phyloP scores from a whole-genome alignment of 64 coral and sea anemone genomes.

The Montipora sp. region DNA sequence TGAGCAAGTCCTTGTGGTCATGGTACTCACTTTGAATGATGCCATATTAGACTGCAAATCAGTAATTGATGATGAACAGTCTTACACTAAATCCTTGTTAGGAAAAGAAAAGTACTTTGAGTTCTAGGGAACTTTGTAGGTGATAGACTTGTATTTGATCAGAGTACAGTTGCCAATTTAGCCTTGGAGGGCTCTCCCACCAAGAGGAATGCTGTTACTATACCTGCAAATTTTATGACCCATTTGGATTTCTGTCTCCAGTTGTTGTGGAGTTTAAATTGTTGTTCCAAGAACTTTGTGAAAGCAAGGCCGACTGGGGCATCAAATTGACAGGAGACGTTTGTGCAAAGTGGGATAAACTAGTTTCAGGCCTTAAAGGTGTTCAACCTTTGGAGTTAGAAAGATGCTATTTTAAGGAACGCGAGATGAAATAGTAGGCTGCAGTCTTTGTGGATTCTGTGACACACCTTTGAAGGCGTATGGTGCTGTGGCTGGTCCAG shows the following conservation, averaged over 20 bases:
- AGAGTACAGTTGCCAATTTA: not conserved
- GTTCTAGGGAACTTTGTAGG: not conserved
- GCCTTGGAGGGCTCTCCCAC: not conserved
- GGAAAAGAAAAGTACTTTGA: not conserved
- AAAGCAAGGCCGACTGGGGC: not conserved
- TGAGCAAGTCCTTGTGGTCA: no score
- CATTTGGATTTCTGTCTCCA: slow-evolving; percentile 9
- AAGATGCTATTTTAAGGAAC: no score
- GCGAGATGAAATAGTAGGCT: no score
- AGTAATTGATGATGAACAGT: no score
- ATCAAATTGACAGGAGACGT: not conserved
- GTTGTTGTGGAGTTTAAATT: slow-evolving; percentile 42
- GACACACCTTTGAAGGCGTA: no score
- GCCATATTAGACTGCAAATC: no score
- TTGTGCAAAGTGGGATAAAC: not conserved
- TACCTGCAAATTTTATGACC: slow-evolving; percentile 32
- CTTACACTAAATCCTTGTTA: no score
- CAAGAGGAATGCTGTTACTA: not conserved
- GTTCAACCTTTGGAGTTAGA: not conserved
- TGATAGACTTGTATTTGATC: not conserved
- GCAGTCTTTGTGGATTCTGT: no score
- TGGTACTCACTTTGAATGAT: no score
- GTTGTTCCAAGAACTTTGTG: slow-evolving; percentile 30
- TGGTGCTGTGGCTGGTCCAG: no score
- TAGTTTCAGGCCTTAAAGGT: not conserved